Conservation (phyloP, 2,888 invertebrate species). For the Drosophila prostipennis region DNA sequence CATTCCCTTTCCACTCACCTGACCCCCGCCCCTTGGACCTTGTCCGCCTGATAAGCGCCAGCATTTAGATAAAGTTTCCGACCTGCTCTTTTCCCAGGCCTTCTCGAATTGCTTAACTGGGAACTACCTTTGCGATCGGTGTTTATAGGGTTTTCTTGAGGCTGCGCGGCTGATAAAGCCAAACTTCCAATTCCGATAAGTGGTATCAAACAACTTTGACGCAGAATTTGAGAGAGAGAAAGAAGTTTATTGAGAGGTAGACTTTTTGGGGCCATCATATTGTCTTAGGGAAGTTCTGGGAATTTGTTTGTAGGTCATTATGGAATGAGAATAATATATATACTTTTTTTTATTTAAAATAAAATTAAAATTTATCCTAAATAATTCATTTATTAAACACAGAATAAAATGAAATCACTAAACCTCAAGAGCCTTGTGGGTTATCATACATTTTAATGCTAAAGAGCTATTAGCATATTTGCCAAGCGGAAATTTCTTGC, state of each 20-base stretch:
- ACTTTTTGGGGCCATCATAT: slow-evolving; percentile 25
- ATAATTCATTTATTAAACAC: too few relatives aligned
- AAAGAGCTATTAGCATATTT: not conserved
- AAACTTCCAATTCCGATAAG: slow-evolving; percentile 61
- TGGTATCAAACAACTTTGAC: slow-evolving; percentile 32
- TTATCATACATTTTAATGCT: too few relatives aligned
- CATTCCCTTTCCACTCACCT: slow-evolving; percentile 24
- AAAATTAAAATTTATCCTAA: too few relatives aligned
- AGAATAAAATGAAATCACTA: too few relatives aligned
- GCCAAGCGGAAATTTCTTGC: not conserved
- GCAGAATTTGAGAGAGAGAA: not conserved
- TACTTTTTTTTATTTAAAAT: too few relatives aligned
- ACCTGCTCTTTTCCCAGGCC: slow-evolving; percentile 24
- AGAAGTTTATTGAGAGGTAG: slow-evolving; percentile 7
- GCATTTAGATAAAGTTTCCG: slow-evolving; percentile 68
- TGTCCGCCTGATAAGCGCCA: slow-evolving; percentile 69
- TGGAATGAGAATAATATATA: too few relatives aligned
- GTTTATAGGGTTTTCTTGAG: slow-evolving; percentile 21
- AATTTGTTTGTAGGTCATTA: not conserved
- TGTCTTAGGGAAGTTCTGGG: slow-evolving; percentile 37
- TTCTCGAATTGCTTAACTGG: slow-evolving; percentile 32
- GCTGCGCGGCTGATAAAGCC: slow-evolving; percentile 34
- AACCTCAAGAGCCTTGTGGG: not conserved
- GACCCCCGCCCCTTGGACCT: slow-evolving; percentile 21
- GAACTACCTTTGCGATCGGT: slow-evolving; percentile 18